Evolutionary conservation across 2,113 vertebrate species (phyloP).

Genomic region (Formicarius rufipectus): DNA sequence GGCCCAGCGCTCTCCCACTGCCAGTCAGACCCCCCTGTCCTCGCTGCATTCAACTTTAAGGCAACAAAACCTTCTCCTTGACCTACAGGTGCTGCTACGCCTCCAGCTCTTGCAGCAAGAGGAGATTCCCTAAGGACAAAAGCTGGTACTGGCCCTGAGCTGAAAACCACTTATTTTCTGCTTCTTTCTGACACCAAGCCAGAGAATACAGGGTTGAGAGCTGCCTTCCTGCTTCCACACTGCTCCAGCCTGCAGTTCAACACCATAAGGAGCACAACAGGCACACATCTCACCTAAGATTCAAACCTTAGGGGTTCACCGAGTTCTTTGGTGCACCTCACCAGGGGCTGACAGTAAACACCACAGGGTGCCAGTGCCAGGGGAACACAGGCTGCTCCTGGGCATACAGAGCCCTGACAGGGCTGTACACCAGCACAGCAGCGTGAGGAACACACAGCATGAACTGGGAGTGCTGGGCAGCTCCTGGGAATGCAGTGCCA

Average conservation of each 20-base stretch:
- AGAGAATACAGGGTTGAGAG: background rate
- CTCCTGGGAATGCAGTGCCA: background rate
- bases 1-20: background rate
- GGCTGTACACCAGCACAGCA: background rate
- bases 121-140: background rate
- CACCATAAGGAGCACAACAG: background rate
- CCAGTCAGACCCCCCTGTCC: background rate
- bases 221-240: background rate
- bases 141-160: background rate
- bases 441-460: background rate
- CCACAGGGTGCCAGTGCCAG: background rate
- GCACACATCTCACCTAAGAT: fast-evolving
- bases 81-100: background rate
- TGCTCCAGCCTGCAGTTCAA: background rate
- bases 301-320: fast-evolving
- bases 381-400: background rate
- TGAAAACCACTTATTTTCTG: background rate
- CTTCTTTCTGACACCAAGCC: background rate
- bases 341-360: background rate
- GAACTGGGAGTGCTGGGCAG: background rate
- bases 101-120: background rate
- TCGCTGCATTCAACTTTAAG: background rate
- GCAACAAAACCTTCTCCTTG: background rate
- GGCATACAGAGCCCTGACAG: fast-evolving
- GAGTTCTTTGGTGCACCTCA: background rate